A percentile compares a stretch with the other conserved stretches of the same genome.
phyloP scores from a whole-genome alignment of 1,140 invertebrate genomes.

The Drosophila parvula region DNA sequence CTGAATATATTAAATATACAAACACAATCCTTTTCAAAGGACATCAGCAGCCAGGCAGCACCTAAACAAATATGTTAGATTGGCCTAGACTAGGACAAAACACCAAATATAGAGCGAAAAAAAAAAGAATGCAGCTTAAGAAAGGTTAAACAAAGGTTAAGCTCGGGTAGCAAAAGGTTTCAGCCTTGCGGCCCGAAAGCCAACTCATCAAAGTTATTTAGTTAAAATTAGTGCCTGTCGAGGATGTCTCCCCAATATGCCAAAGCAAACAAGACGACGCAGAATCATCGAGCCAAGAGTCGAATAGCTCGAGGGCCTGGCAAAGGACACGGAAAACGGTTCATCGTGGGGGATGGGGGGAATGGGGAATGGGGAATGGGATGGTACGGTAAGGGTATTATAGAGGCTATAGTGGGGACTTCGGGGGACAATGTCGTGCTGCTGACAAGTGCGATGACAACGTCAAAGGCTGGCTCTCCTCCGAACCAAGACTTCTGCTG shows the following conservation, averaged over 20 bases:
- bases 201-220: slow-evolving; percentile 80
- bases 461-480: slow-evolving; percentile 61
- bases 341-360: not conserved
- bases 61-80: slow-evolving; percentile 70
- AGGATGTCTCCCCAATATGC: slow-evolving; percentile 76
- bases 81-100: slow-evolving; percentile 29
- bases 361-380: not conserved
- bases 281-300: slow-evolving; percentile 37
- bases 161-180: slow-evolving; percentile 33
- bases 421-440: slow-evolving; percentile 57
- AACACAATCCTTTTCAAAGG: slow-evolving; percentile 62
- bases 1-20: slow-evolving; percentile 79
- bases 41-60: slow-evolving; percentile 36
- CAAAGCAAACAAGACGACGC: slow-evolving; percentile 55
- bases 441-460: slow-evolving; percentile 72
- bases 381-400: not conserved
- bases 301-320: slow-evolving; percentile 43
- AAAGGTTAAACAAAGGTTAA: slow-evolving; percentile 72
- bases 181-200: slow-evolving; percentile 42
- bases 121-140: slow-evolving; percentile 32
- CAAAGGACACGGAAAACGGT: slow-evolving; percentile 67
- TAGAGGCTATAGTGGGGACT: slow-evolving; percentile 18
- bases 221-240: slow-evolving; percentile 79
- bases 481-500: slow-evolving; percentile 8
- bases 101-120: not conserved